Conservation (phyloP, 2,888 invertebrate genomes). For the Quadroppia sp. region DNA sequence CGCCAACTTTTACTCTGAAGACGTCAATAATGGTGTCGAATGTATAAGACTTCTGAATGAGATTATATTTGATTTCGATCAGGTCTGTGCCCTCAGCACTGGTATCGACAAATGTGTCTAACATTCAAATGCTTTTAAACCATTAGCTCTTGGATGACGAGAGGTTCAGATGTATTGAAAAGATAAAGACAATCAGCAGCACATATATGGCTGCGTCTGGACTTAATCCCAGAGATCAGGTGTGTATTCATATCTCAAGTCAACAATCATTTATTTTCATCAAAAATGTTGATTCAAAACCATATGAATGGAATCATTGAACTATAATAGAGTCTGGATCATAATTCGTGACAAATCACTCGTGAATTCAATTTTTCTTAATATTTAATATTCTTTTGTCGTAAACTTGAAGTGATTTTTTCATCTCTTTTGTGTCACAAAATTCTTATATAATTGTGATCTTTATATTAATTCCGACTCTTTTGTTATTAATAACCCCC, state of each 20-base stretch:
- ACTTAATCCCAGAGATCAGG: constrained; percentile 67
- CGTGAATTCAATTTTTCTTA: no score
- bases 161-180: constrained; percentile 81
- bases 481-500: no score
- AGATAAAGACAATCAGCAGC: constrained; percentile 89
- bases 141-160: constrained; percentile 71
- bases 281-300: no score
- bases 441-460: no score
- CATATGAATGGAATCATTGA: no score
- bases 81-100: constrained; percentile 51
- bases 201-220: constrained; percentile 96
- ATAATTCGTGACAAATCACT: no score
- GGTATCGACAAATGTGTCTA: not conserved
- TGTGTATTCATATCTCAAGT: constrained; percentile 39
- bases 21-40: constrained; percentile 93
- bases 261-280: no score
- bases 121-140: not conserved
- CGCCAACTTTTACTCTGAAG: constrained; percentile 96
- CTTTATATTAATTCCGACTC: no score
- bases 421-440: no score
- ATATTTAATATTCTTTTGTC: no score
- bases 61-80: constrained; percentile 78
- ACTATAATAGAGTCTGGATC: no score
- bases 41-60: constrained; percentile 96
- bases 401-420: no score